Conservation (phyloP, 2,113 vertebrate genomes). For the Erythrocercus mccallii region DNA sequence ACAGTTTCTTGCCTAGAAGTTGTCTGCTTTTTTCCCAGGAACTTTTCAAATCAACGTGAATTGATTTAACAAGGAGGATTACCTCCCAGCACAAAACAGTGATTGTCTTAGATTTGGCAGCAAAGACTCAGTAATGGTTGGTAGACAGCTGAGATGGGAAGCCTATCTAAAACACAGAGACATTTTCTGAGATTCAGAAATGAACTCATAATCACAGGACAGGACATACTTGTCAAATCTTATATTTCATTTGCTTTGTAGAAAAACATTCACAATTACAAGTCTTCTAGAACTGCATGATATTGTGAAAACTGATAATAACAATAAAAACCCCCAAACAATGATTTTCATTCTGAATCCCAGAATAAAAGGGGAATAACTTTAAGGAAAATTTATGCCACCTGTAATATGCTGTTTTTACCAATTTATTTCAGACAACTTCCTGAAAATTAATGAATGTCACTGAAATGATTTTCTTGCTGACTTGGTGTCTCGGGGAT, state of each 20-base stretch:
- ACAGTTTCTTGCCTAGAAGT: background rate
- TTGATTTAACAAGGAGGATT: background rate
- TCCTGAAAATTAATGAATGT: conserved; percentile 57
- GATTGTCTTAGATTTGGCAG: background rate
- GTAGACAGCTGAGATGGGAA: background rate
- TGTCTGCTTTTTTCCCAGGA: background rate
- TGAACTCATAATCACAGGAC: background rate
- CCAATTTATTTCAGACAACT: conserved; percentile 44
- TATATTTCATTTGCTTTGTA: background rate
- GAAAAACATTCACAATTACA: background rate
- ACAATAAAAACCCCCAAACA: background rate
- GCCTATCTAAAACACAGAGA: background rate
- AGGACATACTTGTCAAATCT: background rate
- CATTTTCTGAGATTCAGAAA: background rate
- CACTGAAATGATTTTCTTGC: conserved; percentile 45
- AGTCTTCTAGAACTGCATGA: background rate
- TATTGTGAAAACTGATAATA: background rate
- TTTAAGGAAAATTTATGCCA: conserved; percentile 29
- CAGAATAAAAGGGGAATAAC: background rate
- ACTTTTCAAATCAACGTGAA: background rate
- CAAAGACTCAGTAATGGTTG: background rate
- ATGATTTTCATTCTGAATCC: background rate
- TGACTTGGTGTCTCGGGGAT: conserved; percentile 19
- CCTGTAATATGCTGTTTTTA: background rate
- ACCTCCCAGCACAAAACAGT: background rate